phyloP scores from a whole-genome alignment of 2,113 vertebrate species.

The Protomyctophum bolini region DNA sequence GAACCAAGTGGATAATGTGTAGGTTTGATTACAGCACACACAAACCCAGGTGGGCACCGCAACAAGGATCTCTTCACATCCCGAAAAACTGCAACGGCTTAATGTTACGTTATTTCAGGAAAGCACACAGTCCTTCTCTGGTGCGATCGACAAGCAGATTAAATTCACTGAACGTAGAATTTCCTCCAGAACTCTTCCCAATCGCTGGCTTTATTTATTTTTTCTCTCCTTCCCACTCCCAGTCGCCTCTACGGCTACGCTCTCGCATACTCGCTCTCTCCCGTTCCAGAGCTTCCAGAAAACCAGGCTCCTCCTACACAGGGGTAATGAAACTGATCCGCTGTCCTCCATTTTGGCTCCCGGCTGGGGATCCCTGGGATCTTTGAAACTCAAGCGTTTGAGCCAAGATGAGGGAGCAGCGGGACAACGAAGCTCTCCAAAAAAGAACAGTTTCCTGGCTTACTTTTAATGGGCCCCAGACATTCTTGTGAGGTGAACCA shows the following conservation, averaged over 20 bases:
- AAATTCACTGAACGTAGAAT: not conserved
- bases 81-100: constrained; percentile 18
- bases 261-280: constrained; percentile 8
- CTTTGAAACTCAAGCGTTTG: constrained; percentile 34
- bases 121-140: constrained; percentile 5
- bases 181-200: constrained; percentile 16
- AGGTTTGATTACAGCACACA: constrained; percentile 31
- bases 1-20: constrained; percentile 20
- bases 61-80: constrained; percentile 33
- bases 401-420: constrained; percentile 72
- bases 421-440: constrained; percentile 13
- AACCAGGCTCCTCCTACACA: constrained; percentile 72
- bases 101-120: constrained; percentile 12
- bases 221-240: constrained; percentile 23
- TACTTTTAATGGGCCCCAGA: constrained; percentile 22
- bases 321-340: constrained; percentile 71
- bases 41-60: constrained; percentile 49
- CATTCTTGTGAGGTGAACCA: not conserved
- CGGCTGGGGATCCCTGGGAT: constrained; percentile 24
- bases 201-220: constrained; percentile 38
- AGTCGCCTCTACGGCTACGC: constrained; percentile 20
- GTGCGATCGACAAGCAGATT: not conserved
- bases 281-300: constrained; percentile 67
- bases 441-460: constrained; percentile 56
- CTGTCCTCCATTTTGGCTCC: constrained; percentile 74